Conservation (phyloP, 2,113 vertebrate genomes). For the Onychostruthus taczanowskii region DNA sequence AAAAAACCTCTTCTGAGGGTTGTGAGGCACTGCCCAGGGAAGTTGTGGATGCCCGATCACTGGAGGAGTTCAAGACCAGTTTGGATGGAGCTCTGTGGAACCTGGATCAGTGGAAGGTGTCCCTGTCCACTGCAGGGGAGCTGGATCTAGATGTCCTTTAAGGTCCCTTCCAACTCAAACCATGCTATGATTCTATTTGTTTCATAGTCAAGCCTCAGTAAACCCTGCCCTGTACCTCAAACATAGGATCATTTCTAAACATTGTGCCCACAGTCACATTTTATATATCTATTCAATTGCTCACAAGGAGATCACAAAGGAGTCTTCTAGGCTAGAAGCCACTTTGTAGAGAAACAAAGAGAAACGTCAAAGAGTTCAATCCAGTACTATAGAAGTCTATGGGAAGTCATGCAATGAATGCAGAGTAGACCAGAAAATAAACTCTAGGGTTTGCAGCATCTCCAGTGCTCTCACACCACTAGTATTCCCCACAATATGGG, state of each 20-base stretch:
- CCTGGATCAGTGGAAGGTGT: neutral
- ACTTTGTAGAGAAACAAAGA: fast-evolving
- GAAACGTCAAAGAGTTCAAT: no score
- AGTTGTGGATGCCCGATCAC: fast-evolving
- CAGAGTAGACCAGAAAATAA: neutral
- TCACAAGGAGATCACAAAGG: neutral
- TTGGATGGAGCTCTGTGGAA: neutral
- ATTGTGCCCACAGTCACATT: fast-evolving
- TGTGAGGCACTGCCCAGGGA: neutral
- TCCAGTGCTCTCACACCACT: fast-evolving
- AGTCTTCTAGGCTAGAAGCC: neutral
- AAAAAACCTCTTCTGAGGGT: no score
- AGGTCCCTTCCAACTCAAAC: neutral
- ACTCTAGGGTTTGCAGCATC: neutral
- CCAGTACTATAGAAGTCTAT: neutral
- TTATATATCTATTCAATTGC: neutral
- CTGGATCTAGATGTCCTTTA: neutral
- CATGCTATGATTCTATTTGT: neutral
- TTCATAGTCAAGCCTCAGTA: neutral
- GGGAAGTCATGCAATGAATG: fast-evolving
- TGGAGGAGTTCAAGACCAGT: neutral
- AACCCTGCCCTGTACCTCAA: neutral
- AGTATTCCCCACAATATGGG: fast-evolving
- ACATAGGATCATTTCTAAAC: no score
- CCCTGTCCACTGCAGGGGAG: fast-evolving